Evolutionary conservation across 2,113 vertebrate genomes (phyloP).

Genomic region (Oncorhynchus gorbuscha): DNA sequence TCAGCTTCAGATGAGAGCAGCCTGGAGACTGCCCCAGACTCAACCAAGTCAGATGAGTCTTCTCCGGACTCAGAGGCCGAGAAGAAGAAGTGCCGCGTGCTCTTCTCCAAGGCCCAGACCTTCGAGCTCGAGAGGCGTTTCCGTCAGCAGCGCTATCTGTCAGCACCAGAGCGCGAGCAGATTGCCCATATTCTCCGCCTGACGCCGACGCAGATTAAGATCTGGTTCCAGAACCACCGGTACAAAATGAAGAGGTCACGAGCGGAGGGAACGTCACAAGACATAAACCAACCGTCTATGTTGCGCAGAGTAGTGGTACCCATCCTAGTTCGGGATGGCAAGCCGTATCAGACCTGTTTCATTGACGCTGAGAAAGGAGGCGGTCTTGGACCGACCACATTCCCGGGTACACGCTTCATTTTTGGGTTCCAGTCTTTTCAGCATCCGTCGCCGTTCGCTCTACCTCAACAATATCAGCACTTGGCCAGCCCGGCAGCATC

Average conservation of each 20-base stretch:
- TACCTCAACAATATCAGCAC: constrained; percentile 85
- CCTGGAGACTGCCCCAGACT: too few species aligned
- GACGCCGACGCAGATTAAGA: constrained; percentile 96
- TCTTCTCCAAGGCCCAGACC: constrained; percentile 95
- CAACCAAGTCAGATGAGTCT: too few species aligned
- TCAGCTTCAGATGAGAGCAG: constrained; percentile 79
- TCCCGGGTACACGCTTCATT: constrained; percentile 57
- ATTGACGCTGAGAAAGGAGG: constrained; percentile 66
- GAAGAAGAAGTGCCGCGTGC: constrained; percentile 90
- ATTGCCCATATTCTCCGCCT: constrained; percentile 86
- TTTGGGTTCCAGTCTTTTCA: constrained; percentile 75
- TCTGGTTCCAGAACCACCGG: constrained; percentile 99
- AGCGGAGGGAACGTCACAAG: constrained; percentile 58
- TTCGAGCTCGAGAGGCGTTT: constrained; percentile 92
- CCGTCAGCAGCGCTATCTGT: constrained; percentile 93
- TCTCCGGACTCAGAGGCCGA: constrained; percentile 44
- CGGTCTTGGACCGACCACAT: constrained; percentile 28
- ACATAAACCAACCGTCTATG: constrained; percentile 62
- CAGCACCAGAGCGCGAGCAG: constrained; percentile 93
- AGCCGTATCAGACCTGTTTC: constrained; percentile 76
- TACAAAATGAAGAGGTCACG: constrained; percentile 94
- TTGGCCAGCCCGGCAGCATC: too few species aligned
- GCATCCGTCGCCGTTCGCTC: constrained; percentile 68
- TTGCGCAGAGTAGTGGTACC: constrained; percentile 80
- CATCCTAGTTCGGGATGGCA: constrained; percentile 84